Conservation (phyloP, 2,113 vertebrate species). For the Sminthopsis crassicaudata region DNA sequence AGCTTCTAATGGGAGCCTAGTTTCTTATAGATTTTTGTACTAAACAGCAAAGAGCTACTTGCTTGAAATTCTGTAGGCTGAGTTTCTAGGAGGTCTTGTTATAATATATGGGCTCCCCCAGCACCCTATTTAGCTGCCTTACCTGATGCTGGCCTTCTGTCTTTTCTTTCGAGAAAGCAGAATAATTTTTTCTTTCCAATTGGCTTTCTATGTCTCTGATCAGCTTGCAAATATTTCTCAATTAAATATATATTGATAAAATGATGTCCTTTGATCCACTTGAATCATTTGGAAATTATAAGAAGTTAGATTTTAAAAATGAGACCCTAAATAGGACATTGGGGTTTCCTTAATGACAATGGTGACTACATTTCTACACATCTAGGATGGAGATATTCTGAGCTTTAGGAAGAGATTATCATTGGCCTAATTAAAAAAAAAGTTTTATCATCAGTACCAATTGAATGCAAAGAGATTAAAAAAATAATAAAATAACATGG, state of each 20-base stretch:
- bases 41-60: constrained; percentile 55
- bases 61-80: constrained; percentile 55
- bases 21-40: constrained; percentile 71
- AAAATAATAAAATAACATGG: constrained; percentile 3
- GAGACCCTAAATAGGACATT: constrained; percentile 44
- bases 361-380: neutral
- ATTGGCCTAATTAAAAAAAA: neutral
- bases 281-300: constrained; percentile 43
- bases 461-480: constrained; percentile 23
- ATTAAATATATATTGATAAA: constrained; percentile 16
- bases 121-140: constrained; percentile 59
- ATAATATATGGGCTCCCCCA: constrained; percentile 53
- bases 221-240: constrained; percentile 24
- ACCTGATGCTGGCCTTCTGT: constrained; percentile 59
- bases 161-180: constrained; percentile 57
- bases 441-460: neutral
- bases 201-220: constrained; percentile 4
- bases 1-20: constrained; percentile 60
- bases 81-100: constrained; percentile 65
- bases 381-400: constrained; percentile 10
- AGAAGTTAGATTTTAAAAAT: constrained; percentile 51
- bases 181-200: constrained; percentile 54
- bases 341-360: constrained; percentile 39
- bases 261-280: constrained; percentile 18
- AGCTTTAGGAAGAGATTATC: neutral